phyloP scores from a whole-genome alignment of 2,113 vertebrate genomes.

The Trichechus manatus region DNA sequence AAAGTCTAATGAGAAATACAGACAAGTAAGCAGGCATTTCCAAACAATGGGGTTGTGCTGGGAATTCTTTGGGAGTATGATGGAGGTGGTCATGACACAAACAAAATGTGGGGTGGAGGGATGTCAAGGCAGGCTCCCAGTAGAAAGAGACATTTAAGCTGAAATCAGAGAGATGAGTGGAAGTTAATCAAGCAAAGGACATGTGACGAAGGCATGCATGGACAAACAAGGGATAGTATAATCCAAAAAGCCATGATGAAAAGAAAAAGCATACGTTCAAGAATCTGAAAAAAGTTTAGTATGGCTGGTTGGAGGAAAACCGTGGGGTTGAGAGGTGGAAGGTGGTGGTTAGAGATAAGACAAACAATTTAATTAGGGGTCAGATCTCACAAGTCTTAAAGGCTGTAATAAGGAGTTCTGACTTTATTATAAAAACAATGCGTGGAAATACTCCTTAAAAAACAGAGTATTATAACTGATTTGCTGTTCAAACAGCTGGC shows the following conservation, averaged over 20 bases:
- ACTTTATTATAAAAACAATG: neutral
- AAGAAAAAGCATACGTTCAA: neutral
- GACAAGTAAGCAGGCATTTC: neutral
- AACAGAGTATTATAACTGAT: neutral
- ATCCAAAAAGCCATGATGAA: neutral
- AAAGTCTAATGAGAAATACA: neutral
- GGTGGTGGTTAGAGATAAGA: neutral
- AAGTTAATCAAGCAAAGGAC: neutral
- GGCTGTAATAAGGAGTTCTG: neutral
- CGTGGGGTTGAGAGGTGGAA: neutral
- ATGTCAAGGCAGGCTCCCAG: neutral
- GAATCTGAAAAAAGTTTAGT: neutral
- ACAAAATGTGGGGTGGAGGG: neutral
- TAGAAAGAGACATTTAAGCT: neutral
- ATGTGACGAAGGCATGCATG: neutral
- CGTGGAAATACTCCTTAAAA: neutral
- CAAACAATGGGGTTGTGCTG: neutral
- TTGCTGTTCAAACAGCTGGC: neutral
- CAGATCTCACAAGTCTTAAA: neutral
- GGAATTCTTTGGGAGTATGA: neutral
- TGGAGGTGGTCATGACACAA: neutral
- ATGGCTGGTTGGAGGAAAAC: neutral
- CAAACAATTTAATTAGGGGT: neutral
- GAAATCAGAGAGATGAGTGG: neutral
- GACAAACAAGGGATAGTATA: neutral